These are phyloP conservation scores for Dromaius novaehollandiae DNA, from an alignment of 2,113 vertebrate species.

Conservation along the genomic window DNA sequence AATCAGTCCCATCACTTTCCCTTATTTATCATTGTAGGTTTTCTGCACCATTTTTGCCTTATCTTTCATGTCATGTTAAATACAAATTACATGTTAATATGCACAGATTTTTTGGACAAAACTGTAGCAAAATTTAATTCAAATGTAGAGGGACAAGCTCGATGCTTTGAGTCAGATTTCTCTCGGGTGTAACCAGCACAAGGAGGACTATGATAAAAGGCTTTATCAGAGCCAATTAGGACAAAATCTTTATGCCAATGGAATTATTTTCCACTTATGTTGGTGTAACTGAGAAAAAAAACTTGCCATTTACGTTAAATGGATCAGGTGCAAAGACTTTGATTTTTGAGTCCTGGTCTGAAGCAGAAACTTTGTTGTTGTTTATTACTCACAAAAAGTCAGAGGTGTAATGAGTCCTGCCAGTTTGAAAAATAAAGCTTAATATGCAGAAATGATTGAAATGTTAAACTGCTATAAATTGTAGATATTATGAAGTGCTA, in stretches of 20 bases:
- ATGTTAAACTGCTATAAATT: background rate
- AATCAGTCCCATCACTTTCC: background rate
- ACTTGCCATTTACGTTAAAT: background rate
- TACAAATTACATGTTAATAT: background rate
- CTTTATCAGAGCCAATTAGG: background rate
- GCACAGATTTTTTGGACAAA: background rate
- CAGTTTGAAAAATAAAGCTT: background rate
- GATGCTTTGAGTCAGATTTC: background rate
- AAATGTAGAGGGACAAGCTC: rapidly evolving
- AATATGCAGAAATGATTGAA: background rate
- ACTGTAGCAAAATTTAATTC: background rate
- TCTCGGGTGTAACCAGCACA: background rate
- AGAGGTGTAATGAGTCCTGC: background rate
- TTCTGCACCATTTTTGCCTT: background rate
- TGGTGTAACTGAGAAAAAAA: background rate
- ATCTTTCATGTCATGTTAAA: background rate
- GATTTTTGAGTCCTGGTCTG: background rate
- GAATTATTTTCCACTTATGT: background rate
- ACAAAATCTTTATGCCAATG: background rate
- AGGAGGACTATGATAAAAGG: background rate
- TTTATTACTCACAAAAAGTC: background rate
- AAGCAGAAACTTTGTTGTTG: background rate
- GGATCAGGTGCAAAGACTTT: background rate
- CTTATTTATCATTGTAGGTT: background rate
- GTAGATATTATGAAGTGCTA: background rate